Percentiles rank a stretch among this genome's conserved stretches.
Conservation (phyloP, 2,113 vertebrate genomes). For the Thryonomys swinderianus region DNA sequence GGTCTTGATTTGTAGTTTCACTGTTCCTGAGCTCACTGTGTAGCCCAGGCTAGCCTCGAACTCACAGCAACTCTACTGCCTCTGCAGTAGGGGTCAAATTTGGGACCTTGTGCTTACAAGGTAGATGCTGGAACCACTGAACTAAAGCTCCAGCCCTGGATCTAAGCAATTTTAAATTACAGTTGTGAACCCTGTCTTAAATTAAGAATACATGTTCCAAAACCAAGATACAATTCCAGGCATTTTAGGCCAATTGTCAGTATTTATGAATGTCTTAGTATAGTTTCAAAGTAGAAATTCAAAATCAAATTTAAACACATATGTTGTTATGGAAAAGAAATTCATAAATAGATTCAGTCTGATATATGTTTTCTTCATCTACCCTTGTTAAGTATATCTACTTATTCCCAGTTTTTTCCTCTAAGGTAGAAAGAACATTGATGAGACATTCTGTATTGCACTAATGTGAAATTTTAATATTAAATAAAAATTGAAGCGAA, state of each 20-base stretch:
- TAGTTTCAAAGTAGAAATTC: conserved; percentile 4
- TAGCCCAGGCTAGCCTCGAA: too few species aligned
- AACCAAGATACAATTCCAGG: not conserved
- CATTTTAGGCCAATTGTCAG: not conserved
- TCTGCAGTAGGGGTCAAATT: too few species aligned
- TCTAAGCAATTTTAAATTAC: not conserved
- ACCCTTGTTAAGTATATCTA: not conserved
- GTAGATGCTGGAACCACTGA: too few species aligned
- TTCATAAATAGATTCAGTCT: not conserved
- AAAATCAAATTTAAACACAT: not conserved
- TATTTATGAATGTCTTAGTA: conserved; percentile 7
- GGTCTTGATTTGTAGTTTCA: too few species aligned
- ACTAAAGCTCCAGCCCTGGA: too few species aligned
- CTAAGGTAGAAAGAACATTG: not conserved
- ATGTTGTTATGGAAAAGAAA: not conserved
- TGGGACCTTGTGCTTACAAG: too few species aligned
- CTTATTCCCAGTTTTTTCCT: not conserved
- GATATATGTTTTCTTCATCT: not conserved
- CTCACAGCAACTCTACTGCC: too few species aligned
- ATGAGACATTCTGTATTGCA: not conserved
- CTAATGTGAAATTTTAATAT: not conserved
- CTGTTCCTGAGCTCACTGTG: too few species aligned
- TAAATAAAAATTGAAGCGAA: not conserved
- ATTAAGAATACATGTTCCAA: conserved; percentile 5
- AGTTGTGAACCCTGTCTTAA: conserved; percentile 23